Conservation (phyloP, 2,113 vertebrate species). For the Podarcis raffonei region DNA sequence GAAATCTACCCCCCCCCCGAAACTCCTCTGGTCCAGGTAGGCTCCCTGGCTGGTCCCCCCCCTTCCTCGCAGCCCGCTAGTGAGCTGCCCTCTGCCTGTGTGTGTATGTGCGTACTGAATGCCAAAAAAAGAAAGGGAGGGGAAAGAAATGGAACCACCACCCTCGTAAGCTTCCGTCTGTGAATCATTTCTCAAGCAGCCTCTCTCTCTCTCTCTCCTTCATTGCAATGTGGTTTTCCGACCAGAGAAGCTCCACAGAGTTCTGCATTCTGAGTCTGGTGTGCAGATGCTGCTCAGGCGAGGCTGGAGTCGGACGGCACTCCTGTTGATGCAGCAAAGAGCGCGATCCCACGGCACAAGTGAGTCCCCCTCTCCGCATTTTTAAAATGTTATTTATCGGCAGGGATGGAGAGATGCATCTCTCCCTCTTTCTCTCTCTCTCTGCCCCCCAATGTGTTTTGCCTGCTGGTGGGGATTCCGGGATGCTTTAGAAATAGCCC, state of each 20-base stretch:
- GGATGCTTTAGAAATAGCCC: background rate
- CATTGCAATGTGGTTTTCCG: conserved; percentile 79
- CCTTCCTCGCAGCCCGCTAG: background rate
- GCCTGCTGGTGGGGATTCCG: background rate
- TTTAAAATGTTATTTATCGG: background rate
- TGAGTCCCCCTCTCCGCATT: conserved; percentile 43
- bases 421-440: conserved; percentile 1
- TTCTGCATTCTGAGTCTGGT: conserved; percentile 69
- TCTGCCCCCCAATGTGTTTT: background rate
- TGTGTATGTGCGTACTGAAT: conserved; percentile 45
- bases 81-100: background rate
- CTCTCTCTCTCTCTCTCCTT: conserved; percentile 39
- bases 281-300: conserved; percentile 70
- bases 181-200: conserved; percentile 73
- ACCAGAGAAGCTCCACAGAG: conserved; percentile 61
- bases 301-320: conserved; percentile 55
- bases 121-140: conserved; percentile 64
- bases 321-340: conserved; percentile 41
- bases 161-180: conserved; percentile 74
- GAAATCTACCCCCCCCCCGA: background rate
- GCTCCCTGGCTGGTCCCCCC: no score
- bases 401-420: background rate
- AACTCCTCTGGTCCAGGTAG: background rate
- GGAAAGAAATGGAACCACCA: background rate
- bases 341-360: conserved; percentile 71